These are phyloP conservation scores for Zaprionus tsacasi DNA, from an alignment of 1,140 invertebrate genomes.

Conservation along the genomic window DNA sequence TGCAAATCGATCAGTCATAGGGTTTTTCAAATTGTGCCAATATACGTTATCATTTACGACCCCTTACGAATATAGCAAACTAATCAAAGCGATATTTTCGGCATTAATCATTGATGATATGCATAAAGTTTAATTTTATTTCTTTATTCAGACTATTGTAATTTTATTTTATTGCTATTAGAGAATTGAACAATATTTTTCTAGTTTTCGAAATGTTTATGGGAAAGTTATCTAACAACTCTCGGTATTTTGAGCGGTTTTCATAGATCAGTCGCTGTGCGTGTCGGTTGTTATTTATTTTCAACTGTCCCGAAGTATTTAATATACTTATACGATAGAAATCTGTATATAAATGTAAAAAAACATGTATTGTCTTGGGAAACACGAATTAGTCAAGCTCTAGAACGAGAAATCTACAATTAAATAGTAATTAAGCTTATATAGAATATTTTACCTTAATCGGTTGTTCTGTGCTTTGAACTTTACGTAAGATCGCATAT, in stretches of 20 bases:
- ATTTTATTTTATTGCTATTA: background rate
- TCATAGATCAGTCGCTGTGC: background rate
- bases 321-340: background rate
- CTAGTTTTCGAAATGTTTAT: background rate
- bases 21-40: background rate
- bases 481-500: background rate
- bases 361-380: slow-evolving; percentile 9
- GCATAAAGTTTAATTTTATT: background rate
- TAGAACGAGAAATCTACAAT: background rate
- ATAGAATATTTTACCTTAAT: background rate
- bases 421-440: background rate
- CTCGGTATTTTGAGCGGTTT: slow-evolving; percentile 4
- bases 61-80: background rate
- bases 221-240: background rate
- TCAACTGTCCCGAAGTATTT: slow-evolving; percentile 3
- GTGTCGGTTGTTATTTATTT: slow-evolving; percentile 11
- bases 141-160: background rate
- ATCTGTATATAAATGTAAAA: background rate
- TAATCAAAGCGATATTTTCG: background rate
- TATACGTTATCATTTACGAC: background rate
- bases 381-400: background rate
- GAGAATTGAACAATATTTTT: background rate
- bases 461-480: background rate
- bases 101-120: background rate
- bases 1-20: background rate